Percentiles rank a stretch among this genome's conserved stretches.
Conservation (phyloP, 2,113 vertebrate genomes). For the Suncus etruscus region DNA sequence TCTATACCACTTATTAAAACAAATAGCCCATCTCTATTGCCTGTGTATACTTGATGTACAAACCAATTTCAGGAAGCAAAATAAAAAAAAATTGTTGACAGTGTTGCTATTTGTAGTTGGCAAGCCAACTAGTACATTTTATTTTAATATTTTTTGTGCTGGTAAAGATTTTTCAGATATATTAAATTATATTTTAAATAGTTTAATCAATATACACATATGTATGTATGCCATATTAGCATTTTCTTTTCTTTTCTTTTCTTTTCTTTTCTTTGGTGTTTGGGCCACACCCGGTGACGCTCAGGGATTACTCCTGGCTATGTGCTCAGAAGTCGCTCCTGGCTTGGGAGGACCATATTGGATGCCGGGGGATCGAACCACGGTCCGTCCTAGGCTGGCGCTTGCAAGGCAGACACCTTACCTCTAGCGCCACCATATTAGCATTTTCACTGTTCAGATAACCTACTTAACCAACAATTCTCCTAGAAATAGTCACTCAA, state of each 20-base stretch:
- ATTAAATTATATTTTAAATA: neutral
- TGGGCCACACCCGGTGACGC: no score
- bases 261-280: no score
- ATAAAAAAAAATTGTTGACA: neutral
- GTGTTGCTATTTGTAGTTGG: neutral
- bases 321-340: no score
- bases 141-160: conserved; percentile 35
- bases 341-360: no score
- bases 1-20: neutral
- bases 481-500: neutral
- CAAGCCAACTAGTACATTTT: neutral
- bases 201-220: neutral
- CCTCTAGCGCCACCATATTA: no score
- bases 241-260: no score
- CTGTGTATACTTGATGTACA: neutral
- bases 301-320: no score
- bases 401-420: no score
- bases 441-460: neutral
- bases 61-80: neutral
- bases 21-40: neutral
- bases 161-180: neutral
- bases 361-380: no score
- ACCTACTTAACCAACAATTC: conserved; percentile 3
- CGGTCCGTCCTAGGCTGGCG: no score
- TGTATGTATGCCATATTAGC: neutral